Evolutionary conservation across 2,797 vertebrate species (phyloP).

Genomic region (Poeciliopsis infans): DNA sequence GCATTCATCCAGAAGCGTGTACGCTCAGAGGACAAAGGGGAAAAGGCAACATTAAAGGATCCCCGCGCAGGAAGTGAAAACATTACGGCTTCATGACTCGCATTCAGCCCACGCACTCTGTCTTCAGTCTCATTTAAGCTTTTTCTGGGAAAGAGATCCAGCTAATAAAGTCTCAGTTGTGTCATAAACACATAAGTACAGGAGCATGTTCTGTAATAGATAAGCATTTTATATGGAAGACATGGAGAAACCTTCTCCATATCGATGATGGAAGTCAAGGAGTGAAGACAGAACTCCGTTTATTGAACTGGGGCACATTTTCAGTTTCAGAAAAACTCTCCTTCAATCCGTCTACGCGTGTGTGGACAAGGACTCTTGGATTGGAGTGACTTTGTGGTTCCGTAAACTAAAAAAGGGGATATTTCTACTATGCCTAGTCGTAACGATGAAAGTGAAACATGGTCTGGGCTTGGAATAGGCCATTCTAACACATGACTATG

Average conservation of each 20-base stretch:
- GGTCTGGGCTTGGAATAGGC: not conserved
- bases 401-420: constrained; percentile 33
- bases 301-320: constrained; percentile 63
- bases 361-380: constrained; percentile 12
- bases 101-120: not conserved
- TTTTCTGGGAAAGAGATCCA: constrained; percentile 7
- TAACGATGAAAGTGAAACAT: not conserved
- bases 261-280: constrained; percentile 40
- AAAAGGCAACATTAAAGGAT: constrained; percentile 1
- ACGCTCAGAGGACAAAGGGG: not conserved
- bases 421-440: not conserved
- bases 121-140: constrained; percentile 16
- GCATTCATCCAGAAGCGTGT: constrained; percentile 18
- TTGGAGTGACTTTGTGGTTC: constrained; percentile 9
- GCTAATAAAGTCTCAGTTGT: constrained; percentile 24
- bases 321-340: constrained; percentile 61
- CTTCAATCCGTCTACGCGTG: not conserved
- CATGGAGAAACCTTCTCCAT: constrained; percentile 34
- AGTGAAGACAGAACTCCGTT: constrained; percentile 58
- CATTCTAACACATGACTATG: not conserved
- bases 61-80: constrained; percentile 1
- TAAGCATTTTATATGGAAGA: constrained; percentile 51
- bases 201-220: constrained; percentile 39
- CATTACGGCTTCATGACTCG: constrained; percentile 30
- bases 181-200: constrained; percentile 54